phyloP scores from a whole-genome alignment of 2,797 vertebrate species.

The Bothrops alternatus region DNA sequence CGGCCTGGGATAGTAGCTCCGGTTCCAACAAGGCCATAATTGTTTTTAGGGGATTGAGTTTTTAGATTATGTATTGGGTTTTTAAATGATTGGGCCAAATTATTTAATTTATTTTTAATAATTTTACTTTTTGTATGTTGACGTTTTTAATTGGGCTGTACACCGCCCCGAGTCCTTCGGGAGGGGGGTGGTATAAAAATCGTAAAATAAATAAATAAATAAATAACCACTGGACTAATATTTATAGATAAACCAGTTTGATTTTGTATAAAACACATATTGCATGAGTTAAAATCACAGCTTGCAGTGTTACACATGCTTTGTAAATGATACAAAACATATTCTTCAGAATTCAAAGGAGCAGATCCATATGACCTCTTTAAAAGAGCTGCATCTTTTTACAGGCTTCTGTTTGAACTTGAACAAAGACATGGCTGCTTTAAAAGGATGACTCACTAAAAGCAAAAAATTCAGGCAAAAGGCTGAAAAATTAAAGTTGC shows the following conservation, averaged over 20 bases:
- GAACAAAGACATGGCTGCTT: neutral
- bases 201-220: no score
- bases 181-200: no score
- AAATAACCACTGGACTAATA: no score
- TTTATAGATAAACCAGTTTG: neutral
- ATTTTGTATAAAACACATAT: neutral
- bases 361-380: neutral
- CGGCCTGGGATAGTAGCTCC: no score
- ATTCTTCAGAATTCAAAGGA: neutral
- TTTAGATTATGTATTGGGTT: no score
- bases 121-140: no score
- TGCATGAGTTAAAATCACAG: neutral
- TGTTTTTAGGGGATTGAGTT: no score
- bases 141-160: no score
- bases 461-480: neutral
- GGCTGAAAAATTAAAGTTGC: neutral
- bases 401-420: neutral
- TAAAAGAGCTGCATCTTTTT: neutral
- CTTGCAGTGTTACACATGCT: neutral
- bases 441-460: neutral
- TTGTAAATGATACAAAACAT: neutral
- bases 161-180: no score
- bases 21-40: no score
- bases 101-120: no score
- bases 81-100: no score